A percentile compares a stretch with the other conserved stretches of the same genome.
phyloP scores from a whole-genome alignment of 2,797 vertebrate genomes.

The Anguilla marmorata region DNA sequence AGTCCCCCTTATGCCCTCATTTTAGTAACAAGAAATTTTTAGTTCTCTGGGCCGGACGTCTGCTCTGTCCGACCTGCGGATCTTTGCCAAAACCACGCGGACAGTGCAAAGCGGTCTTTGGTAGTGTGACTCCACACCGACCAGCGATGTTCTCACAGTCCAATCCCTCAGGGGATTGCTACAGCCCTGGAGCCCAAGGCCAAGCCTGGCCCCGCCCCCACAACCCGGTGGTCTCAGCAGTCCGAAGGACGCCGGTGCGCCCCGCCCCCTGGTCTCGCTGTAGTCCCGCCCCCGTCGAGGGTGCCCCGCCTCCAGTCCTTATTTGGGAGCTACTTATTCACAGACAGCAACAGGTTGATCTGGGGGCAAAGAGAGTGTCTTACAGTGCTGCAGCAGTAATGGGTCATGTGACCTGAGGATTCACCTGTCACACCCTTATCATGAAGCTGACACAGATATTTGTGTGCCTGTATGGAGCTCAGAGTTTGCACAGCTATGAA shows the following conservation, averaged over 20 bases:
- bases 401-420: not conserved
- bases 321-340: slow-evolving; percentile 78
- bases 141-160: slow-evolving; percentile 14
- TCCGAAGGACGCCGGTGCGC: not conserved
- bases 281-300: not conserved
- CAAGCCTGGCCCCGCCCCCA: not conserved
- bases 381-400: slow-evolving; percentile 29
- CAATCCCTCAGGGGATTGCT: slow-evolving; percentile 1
- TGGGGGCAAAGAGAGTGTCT: slow-evolving; percentile 64
- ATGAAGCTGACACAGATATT: slow-evolving; percentile 39
- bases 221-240: not conserved
- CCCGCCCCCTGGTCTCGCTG: not conserved
- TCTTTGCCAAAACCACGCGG: not conserved
- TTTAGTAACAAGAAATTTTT: not conserved
- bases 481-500: not conserved
- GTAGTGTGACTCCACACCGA: not conserved
- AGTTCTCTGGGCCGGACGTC: not conserved
- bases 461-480: not conserved
- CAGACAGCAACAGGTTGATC: slow-evolving; percentile 88
- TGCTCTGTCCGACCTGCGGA: not conserved
- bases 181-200: slow-evolving; percentile 13
- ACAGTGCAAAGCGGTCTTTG: not conserved
- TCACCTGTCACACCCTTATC: not conserved
- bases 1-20: not conserved
- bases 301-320: not conserved